phyloP scores from a whole-genome alignment of 2,797 vertebrate species.

The Melanotaenia parkinsoni region DNA sequence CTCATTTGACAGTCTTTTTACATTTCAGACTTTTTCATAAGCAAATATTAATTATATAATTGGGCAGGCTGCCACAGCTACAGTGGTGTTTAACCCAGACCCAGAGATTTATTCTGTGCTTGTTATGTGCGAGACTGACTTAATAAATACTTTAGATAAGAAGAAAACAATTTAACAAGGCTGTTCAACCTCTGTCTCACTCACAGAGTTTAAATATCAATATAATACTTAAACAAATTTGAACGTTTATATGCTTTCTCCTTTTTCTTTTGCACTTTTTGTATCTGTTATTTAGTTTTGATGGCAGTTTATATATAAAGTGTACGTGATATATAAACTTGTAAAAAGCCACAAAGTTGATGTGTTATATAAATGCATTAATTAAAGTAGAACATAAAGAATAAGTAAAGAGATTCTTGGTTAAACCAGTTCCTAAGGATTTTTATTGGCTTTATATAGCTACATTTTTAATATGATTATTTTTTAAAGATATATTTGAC shows the following conservation, averaged over 20 bases:
- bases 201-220: conserved; percentile 22
- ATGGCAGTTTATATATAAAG: neutral
- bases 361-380: neutral
- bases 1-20: conserved; percentile 18
- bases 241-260: conserved; percentile 4
- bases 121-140: conserved; percentile 25
- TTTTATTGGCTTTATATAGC: neutral
- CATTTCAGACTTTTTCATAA: conserved; percentile 54
- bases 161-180: conserved; percentile 31
- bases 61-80: conserved; percentile 52
- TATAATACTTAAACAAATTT: conserved; percentile 16
- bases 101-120: conserved; percentile 31
- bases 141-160: conserved; percentile 16
- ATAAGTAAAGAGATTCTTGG: too few species aligned
- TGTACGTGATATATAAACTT: neutral
- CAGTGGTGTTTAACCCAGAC: conserved; percentile 68
- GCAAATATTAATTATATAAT: conserved; percentile 71
- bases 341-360: neutral
- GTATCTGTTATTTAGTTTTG: neutral
- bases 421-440: too few species aligned
- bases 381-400: too few species aligned
- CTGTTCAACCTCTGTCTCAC: conserved; percentile 21
- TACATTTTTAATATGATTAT: neutral
- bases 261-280: neutral
- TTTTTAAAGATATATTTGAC: neutral